Evolutionary conservation across 1,140 invertebrate species (phyloP).

Genomic region (Cylas formicarius): DNA sequence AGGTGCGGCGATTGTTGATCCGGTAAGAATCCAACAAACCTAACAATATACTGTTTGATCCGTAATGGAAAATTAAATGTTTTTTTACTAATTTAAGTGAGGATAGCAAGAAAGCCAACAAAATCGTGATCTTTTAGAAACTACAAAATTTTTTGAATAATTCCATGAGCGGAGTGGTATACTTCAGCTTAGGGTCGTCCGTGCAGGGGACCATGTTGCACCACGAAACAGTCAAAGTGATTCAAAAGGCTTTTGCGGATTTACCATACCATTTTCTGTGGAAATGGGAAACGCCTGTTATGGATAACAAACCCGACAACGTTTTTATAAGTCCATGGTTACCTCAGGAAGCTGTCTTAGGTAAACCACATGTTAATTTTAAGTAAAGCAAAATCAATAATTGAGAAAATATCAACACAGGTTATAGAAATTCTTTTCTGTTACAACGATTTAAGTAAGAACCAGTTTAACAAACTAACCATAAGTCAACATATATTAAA

Average conservation of each 20-base stretch:
- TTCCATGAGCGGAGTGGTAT: slow-evolving; percentile 52
- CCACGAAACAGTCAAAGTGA: slow-evolving; percentile 47
- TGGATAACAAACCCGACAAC: slow-evolving; percentile 53
- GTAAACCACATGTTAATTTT: slow-evolving; percentile 42
- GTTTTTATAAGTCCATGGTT: slow-evolving; percentile 58
- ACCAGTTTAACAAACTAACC: too few species aligned
- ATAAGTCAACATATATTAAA: too few species aligned
- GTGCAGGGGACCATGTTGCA: slow-evolving; percentile 54
- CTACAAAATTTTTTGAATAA: slow-evolving; percentile 59
- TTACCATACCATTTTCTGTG: slow-evolving; percentile 59
- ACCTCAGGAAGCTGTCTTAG: slow-evolving; percentile 62
- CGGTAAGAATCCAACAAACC: slow-evolving; percentile 22
- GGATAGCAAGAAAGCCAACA: not conserved
- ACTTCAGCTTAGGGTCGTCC: slow-evolving; percentile 65
- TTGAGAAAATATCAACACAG: too few species aligned
- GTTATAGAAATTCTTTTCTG: too few species aligned
- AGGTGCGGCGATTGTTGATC: slow-evolving; percentile 20
- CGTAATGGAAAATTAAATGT: not conserved
- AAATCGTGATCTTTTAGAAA: slow-evolving; percentile 38
- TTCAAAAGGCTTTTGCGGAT: slow-evolving; percentile 52
- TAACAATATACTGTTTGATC: slow-evolving; percentile 29
- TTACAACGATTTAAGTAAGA: too few species aligned
- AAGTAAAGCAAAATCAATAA: too few species aligned
- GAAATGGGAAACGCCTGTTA: slow-evolving; percentile 60
- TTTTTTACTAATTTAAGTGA: not conserved